Percentiles rank a stretch among this genome's conserved stretches.
Conservation (phyloP, 2,888 invertebrate species). For the Orthosia gothica region DNA sequence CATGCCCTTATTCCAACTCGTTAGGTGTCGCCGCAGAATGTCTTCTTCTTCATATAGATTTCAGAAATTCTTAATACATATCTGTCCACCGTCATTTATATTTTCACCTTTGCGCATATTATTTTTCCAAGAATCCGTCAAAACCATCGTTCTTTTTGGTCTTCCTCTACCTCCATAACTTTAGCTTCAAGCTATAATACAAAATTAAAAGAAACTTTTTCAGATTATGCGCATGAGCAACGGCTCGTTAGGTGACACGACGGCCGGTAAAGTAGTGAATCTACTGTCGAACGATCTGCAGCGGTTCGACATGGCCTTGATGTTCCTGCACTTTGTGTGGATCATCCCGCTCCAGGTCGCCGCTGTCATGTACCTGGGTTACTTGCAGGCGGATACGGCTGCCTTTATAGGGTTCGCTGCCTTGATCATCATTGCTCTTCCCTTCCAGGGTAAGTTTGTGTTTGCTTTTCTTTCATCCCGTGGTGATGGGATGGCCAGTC, state of each 20-base stretch:
- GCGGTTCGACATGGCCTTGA: conserved; percentile 95
- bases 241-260: conserved; percentile 94
- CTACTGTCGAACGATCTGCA: conserved; percentile 97
- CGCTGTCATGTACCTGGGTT: conserved; percentile 94
- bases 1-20: no score
- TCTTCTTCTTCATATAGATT: no score
- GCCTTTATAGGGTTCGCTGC: conserved; percentile 93
- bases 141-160: no score
- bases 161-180: no score
- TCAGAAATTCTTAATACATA: no score
- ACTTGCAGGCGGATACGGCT: conserved; percentile 92
- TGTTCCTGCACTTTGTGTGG: conserved; percentile 96
- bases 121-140: no score
- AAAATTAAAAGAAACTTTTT: conserved; percentile 69
- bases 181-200: not conserved
- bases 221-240: conserved; percentile 89
- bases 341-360: conserved; percentile 93
- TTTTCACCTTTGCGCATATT: no score
- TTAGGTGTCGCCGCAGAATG: no score
- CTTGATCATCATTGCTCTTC: conserved; percentile 93
- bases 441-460: conserved; percentile 93
- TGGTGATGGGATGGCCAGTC: no score
- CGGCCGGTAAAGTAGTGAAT: conserved; percentile 97
- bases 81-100: no score
- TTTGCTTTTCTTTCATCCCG: not conserved